Conservation (phyloP, 2,888 invertebrate species). For the Parnassius orleans region DNA sequence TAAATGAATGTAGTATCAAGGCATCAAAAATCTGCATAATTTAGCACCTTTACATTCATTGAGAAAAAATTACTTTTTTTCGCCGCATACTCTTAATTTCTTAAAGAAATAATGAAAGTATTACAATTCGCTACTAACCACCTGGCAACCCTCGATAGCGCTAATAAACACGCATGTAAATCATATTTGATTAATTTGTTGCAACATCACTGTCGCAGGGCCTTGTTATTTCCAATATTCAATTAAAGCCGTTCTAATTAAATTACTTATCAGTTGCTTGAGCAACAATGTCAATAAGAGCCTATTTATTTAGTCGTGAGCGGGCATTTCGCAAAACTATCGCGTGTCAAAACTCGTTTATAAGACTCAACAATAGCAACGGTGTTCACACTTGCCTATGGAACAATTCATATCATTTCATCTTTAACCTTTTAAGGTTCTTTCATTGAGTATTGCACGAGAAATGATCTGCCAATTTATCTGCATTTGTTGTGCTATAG, state of each 20-base stretch:
- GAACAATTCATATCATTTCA: conserved; percentile 70
- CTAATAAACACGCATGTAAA: conserved; percentile 35
- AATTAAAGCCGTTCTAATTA: conserved; percentile 68
- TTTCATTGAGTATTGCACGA: conserved; percentile 30
- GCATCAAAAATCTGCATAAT: no score
- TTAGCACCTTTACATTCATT: no score
- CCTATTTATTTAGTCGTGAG: conserved; percentile 72
- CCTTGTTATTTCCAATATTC: conserved; percentile 61
- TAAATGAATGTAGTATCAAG: no score
- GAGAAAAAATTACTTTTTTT: no score
- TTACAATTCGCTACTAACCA: background rate
- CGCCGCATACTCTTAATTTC: no score
- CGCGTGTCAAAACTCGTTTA: conserved; percentile 75
- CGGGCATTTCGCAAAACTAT: conserved; percentile 65
- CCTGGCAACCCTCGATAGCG: conserved; percentile 18
- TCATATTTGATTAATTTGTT: conserved; percentile 63
- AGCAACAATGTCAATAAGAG: conserved; percentile 64
- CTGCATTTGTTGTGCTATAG: conserved; percentile 10
- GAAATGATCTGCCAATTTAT: conserved; percentile 26
- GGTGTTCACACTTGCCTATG: conserved; percentile 73
- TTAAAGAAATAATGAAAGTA: background rate
- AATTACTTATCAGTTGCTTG: conserved; percentile 65
- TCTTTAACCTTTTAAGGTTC: conserved; percentile 58
- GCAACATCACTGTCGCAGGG: conserved; percentile 44
- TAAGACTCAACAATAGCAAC: conserved; percentile 64